Evolutionary conservation across 2,888 invertebrate genomes (phyloP).

Genomic region (Acheta domesticus): DNA sequence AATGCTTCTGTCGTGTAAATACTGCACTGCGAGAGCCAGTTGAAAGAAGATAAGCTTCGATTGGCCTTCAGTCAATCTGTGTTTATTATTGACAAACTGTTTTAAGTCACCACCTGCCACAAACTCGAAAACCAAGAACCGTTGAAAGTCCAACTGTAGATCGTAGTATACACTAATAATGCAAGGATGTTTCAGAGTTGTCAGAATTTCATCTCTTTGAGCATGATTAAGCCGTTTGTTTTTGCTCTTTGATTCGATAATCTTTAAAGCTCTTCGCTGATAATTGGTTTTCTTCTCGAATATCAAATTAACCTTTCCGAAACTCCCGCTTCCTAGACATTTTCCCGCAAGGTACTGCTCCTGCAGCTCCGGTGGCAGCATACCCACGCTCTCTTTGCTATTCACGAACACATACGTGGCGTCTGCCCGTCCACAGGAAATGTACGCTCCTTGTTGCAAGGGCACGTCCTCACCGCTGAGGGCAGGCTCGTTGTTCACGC

Average conservation of each 20-base stretch:
- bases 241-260: not conserved
- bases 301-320: not conserved
- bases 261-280: not conserved
- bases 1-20: not conserved
- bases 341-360: not conserved
- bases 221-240: too few species aligned
- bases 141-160: not conserved
- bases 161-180: not conserved
- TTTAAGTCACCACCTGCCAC: not conserved
- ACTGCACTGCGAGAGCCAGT: not conserved
- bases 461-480: too few species aligned
- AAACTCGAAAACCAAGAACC: not conserved
- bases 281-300: not conserved
- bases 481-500: too few species aligned
- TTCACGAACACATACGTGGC: not conserved
- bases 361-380: not conserved
- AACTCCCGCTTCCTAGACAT: not conserved
- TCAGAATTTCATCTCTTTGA: not conserved
- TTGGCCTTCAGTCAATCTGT: not conserved
- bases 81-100: not conserved
- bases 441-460: too few species aligned
- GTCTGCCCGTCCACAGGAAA: too few species aligned
- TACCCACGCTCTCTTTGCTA: not conserved
- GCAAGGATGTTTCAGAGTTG: not conserved
- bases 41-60: not conserved